Conservation (phyloP, 1,140 invertebrate species). For the Drosophila paulistorum region DNA sequence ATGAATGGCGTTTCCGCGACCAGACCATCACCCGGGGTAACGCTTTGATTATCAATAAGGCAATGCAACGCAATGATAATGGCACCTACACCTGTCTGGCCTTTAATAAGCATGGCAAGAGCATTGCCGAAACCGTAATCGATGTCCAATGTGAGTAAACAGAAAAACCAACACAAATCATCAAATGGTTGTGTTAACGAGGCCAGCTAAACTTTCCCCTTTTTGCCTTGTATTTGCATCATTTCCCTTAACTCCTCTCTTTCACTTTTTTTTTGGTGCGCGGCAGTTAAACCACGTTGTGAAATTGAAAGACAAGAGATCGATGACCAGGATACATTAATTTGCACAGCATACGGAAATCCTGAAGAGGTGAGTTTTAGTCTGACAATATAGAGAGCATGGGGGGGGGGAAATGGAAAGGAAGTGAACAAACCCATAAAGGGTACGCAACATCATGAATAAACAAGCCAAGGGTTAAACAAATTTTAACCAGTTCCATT, state of each 20-base stretch:
- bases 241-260: background rate
- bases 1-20: slow-evolving; percentile 77
- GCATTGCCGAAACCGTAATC: slow-evolving; percentile 65
- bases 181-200: too few species aligned
- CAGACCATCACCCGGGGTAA: slow-evolving; percentile 68
- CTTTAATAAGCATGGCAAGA: slow-evolving; percentile 74
- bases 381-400: background rate
- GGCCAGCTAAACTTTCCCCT: too few species aligned
- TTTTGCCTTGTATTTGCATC: too few species aligned
- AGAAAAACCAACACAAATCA: background rate
- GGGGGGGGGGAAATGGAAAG: background rate
- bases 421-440: background rate
- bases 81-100: slow-evolving; percentile 72
- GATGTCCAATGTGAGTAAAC: slow-evolving; percentile 78
- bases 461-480: background rate
- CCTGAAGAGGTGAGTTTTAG: slow-evolving; percentile 86
- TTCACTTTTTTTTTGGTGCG: background rate
- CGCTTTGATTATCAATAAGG: slow-evolving; percentile 72
- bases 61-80: slow-evolving; percentile 67
- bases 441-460: background rate
- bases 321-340: slow-evolving; percentile 89
- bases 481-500: background rate
- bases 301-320: slow-evolving; percentile 89
- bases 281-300: slow-evolving; percentile 93
- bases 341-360: slow-evolving; percentile 92